A percentile compares a stretch with the other conserved stretches of the same genome.
Evolutionary conservation across 2,888 invertebrate species (phyloP).

Genomic region (Escarpia spicata): DNA sequence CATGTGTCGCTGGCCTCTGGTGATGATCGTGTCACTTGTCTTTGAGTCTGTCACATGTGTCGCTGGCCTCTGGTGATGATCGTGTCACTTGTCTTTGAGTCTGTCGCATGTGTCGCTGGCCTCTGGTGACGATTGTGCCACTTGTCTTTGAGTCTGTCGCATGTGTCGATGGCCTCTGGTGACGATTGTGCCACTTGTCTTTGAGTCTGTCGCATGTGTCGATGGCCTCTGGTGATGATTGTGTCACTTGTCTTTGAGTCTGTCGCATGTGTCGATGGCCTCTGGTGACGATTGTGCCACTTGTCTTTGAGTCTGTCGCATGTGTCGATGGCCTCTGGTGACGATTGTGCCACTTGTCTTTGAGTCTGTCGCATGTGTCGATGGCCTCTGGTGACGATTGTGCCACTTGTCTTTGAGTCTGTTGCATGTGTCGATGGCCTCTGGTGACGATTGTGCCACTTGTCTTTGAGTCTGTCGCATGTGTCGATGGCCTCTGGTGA

Average conservation of each 20-base stretch:
- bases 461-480: conserved; percentile 67
- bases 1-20: background rate
- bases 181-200: too few relatives aligned
- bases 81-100: too few relatives aligned
- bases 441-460: background rate
- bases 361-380: conserved; percentile 72
- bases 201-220: too few relatives aligned
- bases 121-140: background rate
- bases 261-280: conserved; percentile 78
- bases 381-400: conserved; percentile 69
- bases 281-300: too few relatives aligned
- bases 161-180: conserved; percentile 78
- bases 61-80: conserved; percentile 71
- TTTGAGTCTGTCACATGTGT: conserved; percentile 71
- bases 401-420: too few relatives aligned
- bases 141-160: conserved; percentile 61
- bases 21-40: background rate
- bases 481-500: conserved; percentile 63
- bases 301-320: too few relatives aligned
- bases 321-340: background rate
- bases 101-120: background rate
- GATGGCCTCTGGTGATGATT: background rate
- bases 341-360: background rate
- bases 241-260: conserved; percentile 38
- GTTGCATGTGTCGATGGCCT: background rate